Evolutionary conservation across 2,888 invertebrate genomes (phyloP).

Genomic region (Drosophila tripunctata): DNA sequence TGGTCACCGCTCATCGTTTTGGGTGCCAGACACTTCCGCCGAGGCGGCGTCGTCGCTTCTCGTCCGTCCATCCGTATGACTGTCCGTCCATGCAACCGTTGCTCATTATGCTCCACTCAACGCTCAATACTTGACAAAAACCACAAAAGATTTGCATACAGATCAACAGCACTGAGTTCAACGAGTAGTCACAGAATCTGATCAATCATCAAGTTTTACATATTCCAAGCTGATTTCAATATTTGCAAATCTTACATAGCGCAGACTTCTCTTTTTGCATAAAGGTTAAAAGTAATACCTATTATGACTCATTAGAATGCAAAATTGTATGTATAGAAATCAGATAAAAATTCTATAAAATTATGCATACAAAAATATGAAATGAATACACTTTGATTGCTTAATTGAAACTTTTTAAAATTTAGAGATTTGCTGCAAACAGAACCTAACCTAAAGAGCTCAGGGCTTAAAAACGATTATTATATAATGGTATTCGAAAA

Average conservation of each 20-base stretch:
- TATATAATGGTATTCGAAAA: too few species aligned
- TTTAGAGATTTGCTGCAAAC: too few species aligned
- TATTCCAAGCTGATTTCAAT: neutral
- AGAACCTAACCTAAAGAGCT: too few species aligned
- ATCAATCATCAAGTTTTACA: neutral
- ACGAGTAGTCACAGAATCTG: neutral
- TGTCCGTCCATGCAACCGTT: too few species aligned
- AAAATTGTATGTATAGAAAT: too few species aligned
- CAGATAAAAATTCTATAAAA: too few species aligned
- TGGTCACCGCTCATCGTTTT: slow-evolving; percentile 46
- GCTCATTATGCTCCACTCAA: slow-evolving; percentile 24
- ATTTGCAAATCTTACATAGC: neutral
- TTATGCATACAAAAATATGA: too few species aligned
- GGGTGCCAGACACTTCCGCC: slow-evolving; percentile 72
- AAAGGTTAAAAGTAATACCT: neutral
- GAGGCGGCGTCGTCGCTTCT: slow-evolving; percentile 12
- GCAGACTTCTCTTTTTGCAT: neutral
- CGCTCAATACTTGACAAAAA: neutral
- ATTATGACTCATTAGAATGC: too few species aligned
- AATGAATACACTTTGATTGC: too few species aligned
- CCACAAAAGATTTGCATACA: slow-evolving; percentile 14
- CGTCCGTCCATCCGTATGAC: slow-evolving; percentile 3
- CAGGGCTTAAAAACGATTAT: too few species aligned
- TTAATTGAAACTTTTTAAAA: too few species aligned
- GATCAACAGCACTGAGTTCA: neutral